Evolutionary conservation across 2,797 vertebrate species (phyloP), one percentile per base, ranked within the genome.

Genomic region (Pempheris klunzingeri): DNA sequence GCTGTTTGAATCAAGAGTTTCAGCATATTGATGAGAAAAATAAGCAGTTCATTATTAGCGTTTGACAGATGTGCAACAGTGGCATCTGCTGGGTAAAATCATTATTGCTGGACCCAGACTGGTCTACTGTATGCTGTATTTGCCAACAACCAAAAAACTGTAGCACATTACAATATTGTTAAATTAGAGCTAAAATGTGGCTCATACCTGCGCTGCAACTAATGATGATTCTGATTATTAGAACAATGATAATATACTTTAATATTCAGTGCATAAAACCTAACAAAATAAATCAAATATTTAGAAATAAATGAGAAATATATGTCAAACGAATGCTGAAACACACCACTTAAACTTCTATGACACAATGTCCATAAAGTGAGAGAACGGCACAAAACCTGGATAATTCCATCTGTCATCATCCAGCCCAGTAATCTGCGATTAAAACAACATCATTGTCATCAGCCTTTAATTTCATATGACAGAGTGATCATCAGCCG

Each of bases 41-140:
- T 28, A 18, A n/a, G 17, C 24, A 28, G 15, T 49, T 15, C 3
- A 38, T 55, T 10, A 47, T 17, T 24, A 1, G n/a, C 32, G 2
- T 52, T 7, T 24, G 20, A 46, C 28, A 38, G 44, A 24, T 18
- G 9, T 55, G 47, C 54, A 46, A n/a, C 54, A 26, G 28, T 53
- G 60, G 1, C 73, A 54, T 47, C 76, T 79, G 38, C 62, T 65
- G 75, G 72, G 1, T 26, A 5, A 32, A 74, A 34, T 22, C 10
- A 14, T 3, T 20, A 36, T 52, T 17, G 36, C 22, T 30, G 10
- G 2, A 32, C 14, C 54, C 7, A 57, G 26, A 69, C n/a, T 9
- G 12, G 2, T 13, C 0, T n/a, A 18, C 4, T 20, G 7, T 30
- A 13, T 5, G 12, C 13, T 1, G 10, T n/a, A n/a, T n/a, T n/a